Conservation (phyloP, 2,113 vertebrate species). For the Equus quagga region DNA sequence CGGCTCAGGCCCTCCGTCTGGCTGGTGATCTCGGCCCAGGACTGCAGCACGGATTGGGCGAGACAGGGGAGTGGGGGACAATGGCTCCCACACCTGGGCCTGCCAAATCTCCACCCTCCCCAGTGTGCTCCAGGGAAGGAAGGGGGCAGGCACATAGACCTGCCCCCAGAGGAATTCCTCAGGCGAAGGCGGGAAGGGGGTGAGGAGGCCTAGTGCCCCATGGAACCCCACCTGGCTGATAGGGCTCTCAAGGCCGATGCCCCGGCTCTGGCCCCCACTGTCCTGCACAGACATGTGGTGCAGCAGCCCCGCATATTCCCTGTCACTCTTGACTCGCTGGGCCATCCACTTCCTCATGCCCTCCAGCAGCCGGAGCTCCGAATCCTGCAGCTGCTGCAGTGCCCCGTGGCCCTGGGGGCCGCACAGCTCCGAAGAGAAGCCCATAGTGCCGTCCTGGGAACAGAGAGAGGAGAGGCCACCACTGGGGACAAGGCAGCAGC, state of each 20-base stretch:
- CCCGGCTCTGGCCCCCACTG: constrained; percentile 81
- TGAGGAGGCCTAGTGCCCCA: background rate
- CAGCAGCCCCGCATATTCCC: constrained; percentile 94
- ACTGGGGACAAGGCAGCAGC: background rate
- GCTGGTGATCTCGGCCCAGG: constrained; percentile 92
- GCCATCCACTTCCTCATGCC: constrained; percentile 97
- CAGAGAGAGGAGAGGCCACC: background rate
- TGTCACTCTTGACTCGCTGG: constrained; percentile 95
- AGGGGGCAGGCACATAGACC: background rate
- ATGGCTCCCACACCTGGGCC: background rate
- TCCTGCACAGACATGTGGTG: constrained; percentile 96
- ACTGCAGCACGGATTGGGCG: constrained; percentile 81
- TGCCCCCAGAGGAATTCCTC: no score
- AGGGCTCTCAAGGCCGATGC: constrained; percentile 87
- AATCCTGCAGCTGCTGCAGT: constrained; percentile 93
- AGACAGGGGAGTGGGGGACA: background rate
- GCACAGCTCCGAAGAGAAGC: constrained; percentile 93
- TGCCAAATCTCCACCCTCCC: background rate
- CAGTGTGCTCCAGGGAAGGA: background rate
- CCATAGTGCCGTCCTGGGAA: constrained; percentile 85
- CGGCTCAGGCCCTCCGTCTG: constrained; percentile 94
- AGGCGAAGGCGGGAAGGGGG: background rate
- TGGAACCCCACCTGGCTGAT: constrained; percentile 89
- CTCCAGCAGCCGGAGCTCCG: constrained; percentile 96
- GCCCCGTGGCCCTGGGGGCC: constrained; percentile 92